Percentiles rank a stretch among this genome's conserved stretches.
phyloP scores from a whole-genome alignment of 2,888 invertebrate genomes.

The Gari tellinella region DNA sequence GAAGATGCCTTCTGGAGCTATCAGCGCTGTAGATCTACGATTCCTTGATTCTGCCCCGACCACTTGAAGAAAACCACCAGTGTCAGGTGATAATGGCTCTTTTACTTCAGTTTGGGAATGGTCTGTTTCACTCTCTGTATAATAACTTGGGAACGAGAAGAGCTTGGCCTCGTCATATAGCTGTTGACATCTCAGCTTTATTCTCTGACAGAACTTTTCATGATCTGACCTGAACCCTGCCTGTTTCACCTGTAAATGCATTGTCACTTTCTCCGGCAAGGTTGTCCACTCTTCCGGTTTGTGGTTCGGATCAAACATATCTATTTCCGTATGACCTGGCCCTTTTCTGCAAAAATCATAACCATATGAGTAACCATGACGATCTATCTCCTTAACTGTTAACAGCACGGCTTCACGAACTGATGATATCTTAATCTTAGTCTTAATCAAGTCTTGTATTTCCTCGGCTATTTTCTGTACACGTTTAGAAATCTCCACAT shows the following conservation, averaged over 20 bases:
- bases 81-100: conserved; percentile 38
- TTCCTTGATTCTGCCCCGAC: background rate
- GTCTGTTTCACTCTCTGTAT: background rate
- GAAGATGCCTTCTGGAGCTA: no score
- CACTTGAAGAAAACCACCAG: conserved; percentile 9
- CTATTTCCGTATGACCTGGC: conserved; percentile 54
- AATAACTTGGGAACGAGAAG: conserved; percentile 8
- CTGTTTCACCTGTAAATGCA: conserved; percentile 42
- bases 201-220: conserved; percentile 50
- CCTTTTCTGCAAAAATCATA: conserved; percentile 53
- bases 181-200: conserved; percentile 42
- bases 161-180: conserved; percentile 50
- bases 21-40: conserved; percentile 3
- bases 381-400: conserved; percentile 58
- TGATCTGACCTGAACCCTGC: conserved; percentile 28
- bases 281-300: conserved; percentile 76
- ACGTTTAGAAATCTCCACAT: conserved; percentile 67
- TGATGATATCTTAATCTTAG: conserved; percentile 75
- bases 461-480: conserved; percentile 64
- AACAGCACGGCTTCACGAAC: conserved; percentile 76
- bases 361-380: conserved; percentile 55
- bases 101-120: background rate
- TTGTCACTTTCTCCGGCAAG: conserved; percentile 69
- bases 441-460: conserved; percentile 65
- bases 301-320: conserved; percentile 52